phyloP scores from a whole-genome alignment of 2,113 vertebrate genomes.

The Dasyurus viverrinus region DNA sequence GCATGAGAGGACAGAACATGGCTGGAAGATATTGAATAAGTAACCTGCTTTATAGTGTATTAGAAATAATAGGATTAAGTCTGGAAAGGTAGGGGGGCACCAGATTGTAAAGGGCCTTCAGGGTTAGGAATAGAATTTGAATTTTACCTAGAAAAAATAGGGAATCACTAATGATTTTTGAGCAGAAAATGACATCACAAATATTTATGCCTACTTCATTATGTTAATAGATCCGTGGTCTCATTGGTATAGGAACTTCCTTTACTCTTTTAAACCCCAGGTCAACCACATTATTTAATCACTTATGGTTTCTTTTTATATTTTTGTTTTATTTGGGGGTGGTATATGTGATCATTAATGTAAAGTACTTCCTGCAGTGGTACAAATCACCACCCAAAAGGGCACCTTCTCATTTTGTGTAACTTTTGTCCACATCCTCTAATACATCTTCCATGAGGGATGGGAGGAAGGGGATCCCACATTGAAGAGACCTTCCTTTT shows the following conservation, averaged over 20 bases:
- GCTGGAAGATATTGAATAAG: not conserved
- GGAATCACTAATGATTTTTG: not conserved
- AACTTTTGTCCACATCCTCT: not conserved
- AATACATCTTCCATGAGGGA: not conserved
- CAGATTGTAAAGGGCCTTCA: not conserved
- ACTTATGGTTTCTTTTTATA: not conserved
- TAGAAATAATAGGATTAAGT: not conserved
- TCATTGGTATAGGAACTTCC: not conserved
- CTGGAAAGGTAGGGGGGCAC: not conserved
- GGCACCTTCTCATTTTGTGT: not conserved
- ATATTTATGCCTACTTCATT: not conserved
- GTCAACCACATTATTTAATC: not conserved
- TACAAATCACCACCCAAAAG: not conserved
- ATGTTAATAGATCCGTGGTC: not conserved
- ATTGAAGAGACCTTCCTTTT: not conserved
- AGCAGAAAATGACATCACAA: not conserved
- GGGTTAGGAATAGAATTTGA: not conserved
- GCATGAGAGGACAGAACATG: not conserved
- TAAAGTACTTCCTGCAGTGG: not conserved
- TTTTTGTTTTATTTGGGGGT: not conserved
- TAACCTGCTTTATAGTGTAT: not conserved
- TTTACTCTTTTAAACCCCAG: not conserved
- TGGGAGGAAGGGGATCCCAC: not conserved
- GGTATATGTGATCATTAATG: not conserved
- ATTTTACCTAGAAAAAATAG: not conserved